Base-by-base conservation (phyloP, 2,113 vertebrate genomes). In the Neotoma lepida region DNA sequence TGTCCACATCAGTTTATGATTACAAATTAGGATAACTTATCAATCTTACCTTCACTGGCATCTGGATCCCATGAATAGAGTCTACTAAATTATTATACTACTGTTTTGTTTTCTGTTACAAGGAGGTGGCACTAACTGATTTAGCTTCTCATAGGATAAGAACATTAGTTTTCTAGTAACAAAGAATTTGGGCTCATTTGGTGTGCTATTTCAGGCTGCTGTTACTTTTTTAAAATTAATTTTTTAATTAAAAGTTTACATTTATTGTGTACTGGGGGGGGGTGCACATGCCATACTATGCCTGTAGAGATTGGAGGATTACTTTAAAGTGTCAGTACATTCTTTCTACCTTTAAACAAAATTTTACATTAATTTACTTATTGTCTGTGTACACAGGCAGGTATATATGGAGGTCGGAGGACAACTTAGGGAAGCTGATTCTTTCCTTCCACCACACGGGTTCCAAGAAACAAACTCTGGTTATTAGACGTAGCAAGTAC, bases 11-110 rank as follows among this genome's bases (percentile, higher is more conserved):
- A 58, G 15, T 66, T 96, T 90, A 78, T 89, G 77, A 87, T 49
- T 74, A 22, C 70, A 92, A 82, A n/a, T 58, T 63, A 88, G 41
- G 94, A 73, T 63, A 94, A 94, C 58, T 95, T 46, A 92, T 85
- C 8, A 87, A 49, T 85, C 70, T 91, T 92, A 88, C 20, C 54
- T 54, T 78, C 35, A 92, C n/a, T 71, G 54, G 14, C 24, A 90
- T 46, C 26, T 82, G 63, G 39, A 46, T 73, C 26, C 74, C 46
- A 58, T 9, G 22, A 93, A 93, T 22, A 96, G 63, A 46, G 24
- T 88, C 64, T 71, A 71, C 0, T 82, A 30, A 88, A 90, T 35
- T 61, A 33, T 35, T 30, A 44, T 39, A 92, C 30, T 90, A 74
- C 46, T 76, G 61, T 17, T 1, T 56, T 54, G 88, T 94, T 78